A percentile compares a stretch with the other conserved stretches of the same genome.
Conservation (phyloP, 2,888 invertebrate genomes). For the Lepidochrysops patricia region DNA sequence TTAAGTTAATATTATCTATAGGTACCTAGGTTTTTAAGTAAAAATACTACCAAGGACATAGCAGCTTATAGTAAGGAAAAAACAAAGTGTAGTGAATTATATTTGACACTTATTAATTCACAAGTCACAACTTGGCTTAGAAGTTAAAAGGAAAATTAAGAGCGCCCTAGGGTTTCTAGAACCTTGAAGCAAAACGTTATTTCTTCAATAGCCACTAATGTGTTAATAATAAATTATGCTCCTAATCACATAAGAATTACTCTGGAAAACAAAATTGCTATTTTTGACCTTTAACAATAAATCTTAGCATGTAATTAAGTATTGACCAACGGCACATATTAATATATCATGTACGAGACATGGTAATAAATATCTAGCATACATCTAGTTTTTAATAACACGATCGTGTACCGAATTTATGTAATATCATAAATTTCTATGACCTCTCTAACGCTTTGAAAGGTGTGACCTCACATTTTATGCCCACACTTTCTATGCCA, state of each 20-base stretch:
- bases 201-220: neutral
- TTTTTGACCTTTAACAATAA: conserved; percentile 4
- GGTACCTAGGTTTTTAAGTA: neutral
- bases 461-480: neutral
- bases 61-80: too few species aligned
- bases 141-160: neutral
- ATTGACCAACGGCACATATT: neutral
- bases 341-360: neutral
- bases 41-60: neutral
- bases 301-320: conserved; percentile 1
- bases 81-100: too few species aligned
- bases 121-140: too few species aligned
- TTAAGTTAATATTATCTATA: too few species aligned
- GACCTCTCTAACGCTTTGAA: conserved; percentile 4
- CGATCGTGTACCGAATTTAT: neutral
- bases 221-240: conserved; percentile 3
- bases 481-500: neutral
- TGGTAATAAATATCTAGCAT: neutral
- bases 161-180: neutral
- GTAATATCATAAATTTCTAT: conserved; percentile 3
- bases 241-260: neutral
- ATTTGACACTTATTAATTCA: too few species aligned
- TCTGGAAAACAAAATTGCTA: neutral
- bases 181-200: neutral
- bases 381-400: conserved; percentile 1